Evolutionary conservation across 2,888 invertebrate genomes (phyloP).

Genomic region (Caenorhabditis sp.): DNA sequence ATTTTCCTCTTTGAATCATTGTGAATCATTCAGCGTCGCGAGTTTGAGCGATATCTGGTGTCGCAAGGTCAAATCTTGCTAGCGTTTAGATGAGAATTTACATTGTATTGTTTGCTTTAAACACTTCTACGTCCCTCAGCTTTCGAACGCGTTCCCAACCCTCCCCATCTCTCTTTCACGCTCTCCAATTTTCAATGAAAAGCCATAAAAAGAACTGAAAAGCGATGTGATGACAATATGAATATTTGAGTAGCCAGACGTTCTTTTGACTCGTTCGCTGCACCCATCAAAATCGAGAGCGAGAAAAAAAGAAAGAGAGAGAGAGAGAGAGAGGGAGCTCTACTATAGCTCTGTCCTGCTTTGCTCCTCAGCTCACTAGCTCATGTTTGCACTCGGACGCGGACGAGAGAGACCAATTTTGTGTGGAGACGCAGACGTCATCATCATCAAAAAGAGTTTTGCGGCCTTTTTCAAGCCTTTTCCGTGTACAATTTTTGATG

Average conservation of each 20-base stretch:
- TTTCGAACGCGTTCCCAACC: too few relatives aligned
- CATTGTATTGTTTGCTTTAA: too few relatives aligned
- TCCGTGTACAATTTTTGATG: not conserved
- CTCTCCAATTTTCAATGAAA: not conserved
- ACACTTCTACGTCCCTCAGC: too few relatives aligned
- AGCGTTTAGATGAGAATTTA: too few relatives aligned
- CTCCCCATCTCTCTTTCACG: not conserved
- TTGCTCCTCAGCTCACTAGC: slow-evolving; percentile 2
- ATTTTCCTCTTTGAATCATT: not conserved
- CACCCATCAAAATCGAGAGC: too few relatives aligned
- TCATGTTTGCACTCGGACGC: slow-evolving; percentile 41
- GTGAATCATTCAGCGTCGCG: too few relatives aligned
- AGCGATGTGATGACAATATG: slow-evolving; percentile 1
- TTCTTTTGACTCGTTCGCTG: too few relatives aligned
- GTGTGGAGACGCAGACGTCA: slow-evolving; percentile 31
- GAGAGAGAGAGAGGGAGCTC: too few relatives aligned
- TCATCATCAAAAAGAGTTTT: slow-evolving; percentile 14
- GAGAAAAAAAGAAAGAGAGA: too few relatives aligned
- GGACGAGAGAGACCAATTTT: not conserved
- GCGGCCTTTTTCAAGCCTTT: not conserved
- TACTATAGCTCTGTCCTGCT: slow-evolving; percentile 17
- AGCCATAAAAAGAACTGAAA: not conserved
- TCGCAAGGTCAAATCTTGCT: too few relatives aligned
- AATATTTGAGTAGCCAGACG: slow-evolving; percentile 6
- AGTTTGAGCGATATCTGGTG: too few relatives aligned